Percentiles rank a stretch among this genome's conserved stretches.
These are phyloP conservation scores for Blennius ocellaris DNA, from an alignment of 2,113 vertebrate genomes.

Conservation along the genomic window DNA sequence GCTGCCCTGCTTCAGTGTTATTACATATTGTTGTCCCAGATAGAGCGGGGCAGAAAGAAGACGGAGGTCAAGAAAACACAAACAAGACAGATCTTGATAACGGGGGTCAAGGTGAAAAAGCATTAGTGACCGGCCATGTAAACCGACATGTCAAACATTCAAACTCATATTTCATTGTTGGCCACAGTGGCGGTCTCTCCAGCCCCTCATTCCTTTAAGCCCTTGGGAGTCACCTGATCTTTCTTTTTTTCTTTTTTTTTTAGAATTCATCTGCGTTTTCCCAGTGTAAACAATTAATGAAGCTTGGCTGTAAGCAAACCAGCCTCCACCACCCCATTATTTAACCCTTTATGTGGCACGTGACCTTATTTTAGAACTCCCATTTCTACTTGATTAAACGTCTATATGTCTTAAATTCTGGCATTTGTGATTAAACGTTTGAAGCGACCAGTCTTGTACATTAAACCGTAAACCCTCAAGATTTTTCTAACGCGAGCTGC, in stretches of 20 bases:
- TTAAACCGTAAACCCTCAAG: no score
- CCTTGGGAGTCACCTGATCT: conserved; percentile 33
- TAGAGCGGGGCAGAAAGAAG: not conserved
- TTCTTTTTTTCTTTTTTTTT: no score
- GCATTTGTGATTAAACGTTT: no score
- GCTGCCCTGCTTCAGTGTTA: conserved; percentile 15
- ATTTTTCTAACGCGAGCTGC: no score
- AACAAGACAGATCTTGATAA: conserved; percentile 12
- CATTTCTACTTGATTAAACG: no score
- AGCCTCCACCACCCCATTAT: not conserved
- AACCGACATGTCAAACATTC: not conserved
- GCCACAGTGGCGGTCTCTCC: not conserved
- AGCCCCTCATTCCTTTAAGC: conserved; percentile 8
- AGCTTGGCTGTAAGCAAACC: conserved; percentile 35
- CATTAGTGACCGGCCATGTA: not conserved
- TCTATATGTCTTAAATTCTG: no score
- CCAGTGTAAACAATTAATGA: conserved; percentile 36
- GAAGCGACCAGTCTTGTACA: no score
- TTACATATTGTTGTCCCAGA: conserved; percentile 25
- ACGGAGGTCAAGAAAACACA: conserved; percentile 53
- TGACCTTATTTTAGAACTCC: no score
- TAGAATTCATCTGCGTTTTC: conserved; percentile 11
- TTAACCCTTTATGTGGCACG: no score
- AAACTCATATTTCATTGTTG: conserved; percentile 31
- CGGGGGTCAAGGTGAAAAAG: conserved; percentile 12